These are phyloP conservation scores for Plebejus argus DNA, from an alignment of 2,888 invertebrate species.

Conservation along the genomic window DNA sequence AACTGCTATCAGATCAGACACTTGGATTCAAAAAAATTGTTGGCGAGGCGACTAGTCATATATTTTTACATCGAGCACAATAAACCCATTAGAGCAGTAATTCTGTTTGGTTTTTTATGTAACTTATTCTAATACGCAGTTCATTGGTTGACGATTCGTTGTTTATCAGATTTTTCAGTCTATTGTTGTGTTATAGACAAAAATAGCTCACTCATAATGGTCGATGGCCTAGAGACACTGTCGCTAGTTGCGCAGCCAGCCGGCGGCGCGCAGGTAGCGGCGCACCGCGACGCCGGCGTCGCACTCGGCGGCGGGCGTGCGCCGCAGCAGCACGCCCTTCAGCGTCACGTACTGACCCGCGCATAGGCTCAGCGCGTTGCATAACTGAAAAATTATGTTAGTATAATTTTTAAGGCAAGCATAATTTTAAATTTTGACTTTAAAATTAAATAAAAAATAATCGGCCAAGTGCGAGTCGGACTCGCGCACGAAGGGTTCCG, in stretches of 20 bases:
- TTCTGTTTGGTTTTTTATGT: no score
- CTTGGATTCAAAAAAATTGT: no score
- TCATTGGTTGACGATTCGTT: background rate
- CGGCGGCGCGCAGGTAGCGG: slow-evolving; percentile 67
- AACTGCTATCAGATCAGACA: no score
- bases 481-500: no score
- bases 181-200: background rate
- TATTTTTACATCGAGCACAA: no score
- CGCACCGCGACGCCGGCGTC: slow-evolving; percentile 63
- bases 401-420: background rate
- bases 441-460: no score
- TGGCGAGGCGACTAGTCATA: no score
- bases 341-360: slow-evolving; percentile 94
- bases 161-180: background rate
- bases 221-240: background rate
- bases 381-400: slow-evolving; percentile 77
- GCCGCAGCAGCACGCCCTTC: slow-evolving; percentile 91
- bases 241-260: slow-evolving; percentile 67
- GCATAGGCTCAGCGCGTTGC: slow-evolving; percentile 88
- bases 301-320: slow-evolving; percentile 64
- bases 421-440: no score
- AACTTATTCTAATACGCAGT: no score
- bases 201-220: background rate
- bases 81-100: no score
- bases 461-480: no score